These are phyloP conservation scores for Plotosus lineatus DNA, from an alignment of 2,113 vertebrate species.

Conservation along the genomic window DNA sequence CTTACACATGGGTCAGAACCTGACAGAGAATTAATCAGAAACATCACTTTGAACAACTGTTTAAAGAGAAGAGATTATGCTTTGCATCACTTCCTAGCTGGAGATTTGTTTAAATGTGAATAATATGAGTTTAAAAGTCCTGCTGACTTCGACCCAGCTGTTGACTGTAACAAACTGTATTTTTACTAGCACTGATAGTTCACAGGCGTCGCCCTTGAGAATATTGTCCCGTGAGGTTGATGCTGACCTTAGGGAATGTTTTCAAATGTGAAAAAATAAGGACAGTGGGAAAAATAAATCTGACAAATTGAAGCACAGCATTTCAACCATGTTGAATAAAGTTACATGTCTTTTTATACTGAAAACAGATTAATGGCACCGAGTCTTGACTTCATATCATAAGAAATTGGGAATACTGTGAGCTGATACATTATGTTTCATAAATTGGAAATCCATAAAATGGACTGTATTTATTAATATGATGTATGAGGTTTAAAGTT, in stretches of 20 bases:
- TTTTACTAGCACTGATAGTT: background rate
- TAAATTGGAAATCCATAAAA: background rate
- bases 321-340: background rate
- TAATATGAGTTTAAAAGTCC: too few relatives aligned
- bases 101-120: too few relatives aligned
- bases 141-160: too few relatives aligned
- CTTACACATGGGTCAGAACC: background rate
- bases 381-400: too few relatives aligned
- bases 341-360: background rate
- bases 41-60: background rate
- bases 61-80: too few relatives aligned
- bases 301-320: background rate
- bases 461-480: too few relatives aligned
- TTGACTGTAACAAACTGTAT: too few relatives aligned
- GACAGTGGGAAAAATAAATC: background rate
- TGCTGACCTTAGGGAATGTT: background rate
- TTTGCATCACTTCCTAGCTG: too few relatives aligned
- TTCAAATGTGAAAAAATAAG: background rate
- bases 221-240: background rate
- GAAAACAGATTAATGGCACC: too few relatives aligned
- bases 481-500: too few relatives aligned
- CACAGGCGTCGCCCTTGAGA: background rate
- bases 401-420: too few relatives aligned
- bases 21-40: background rate
- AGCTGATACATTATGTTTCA: too few relatives aligned